These are phyloP conservation scores for Zeus faber DNA, from an alignment of 2,113 vertebrate genomes.

Conservation along the genomic window DNA sequence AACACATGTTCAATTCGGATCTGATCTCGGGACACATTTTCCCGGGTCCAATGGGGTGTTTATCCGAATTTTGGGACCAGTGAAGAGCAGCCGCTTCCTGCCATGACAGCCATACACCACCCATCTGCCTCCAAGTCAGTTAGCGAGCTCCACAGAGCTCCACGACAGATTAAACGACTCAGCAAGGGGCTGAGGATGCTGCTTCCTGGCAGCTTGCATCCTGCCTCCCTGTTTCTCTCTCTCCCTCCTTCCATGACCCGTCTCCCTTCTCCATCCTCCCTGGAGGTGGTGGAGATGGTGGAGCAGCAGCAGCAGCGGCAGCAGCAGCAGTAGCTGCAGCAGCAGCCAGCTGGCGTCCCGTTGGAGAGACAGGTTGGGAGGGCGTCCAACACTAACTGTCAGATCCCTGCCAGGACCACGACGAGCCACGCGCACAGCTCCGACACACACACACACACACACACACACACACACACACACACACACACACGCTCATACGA, in stretches of 20 bases:
- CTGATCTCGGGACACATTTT: too few species aligned
- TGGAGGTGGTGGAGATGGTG: conserved; percentile 35
- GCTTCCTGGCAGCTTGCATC: conserved; percentile 42
- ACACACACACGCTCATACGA: background rate
- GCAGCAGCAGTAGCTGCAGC: conserved; percentile 9
- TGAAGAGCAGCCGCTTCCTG: background rate
- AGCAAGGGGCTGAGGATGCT: conserved; percentile 43
- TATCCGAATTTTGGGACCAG: too few species aligned
- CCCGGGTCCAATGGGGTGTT: too few species aligned
- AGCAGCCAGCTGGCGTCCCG: conserved; percentile 47
- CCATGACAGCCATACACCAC: conserved; percentile 32
- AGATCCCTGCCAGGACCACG: conserved; percentile 39
- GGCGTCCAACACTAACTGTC: conserved; percentile 38
- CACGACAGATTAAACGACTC: conserved; percentile 52
- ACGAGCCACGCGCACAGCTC: background rate
- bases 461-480: background rate
- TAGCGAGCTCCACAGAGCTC: conserved; percentile 15
- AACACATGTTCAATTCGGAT: too few species aligned
- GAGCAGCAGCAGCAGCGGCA: conserved; percentile 17
- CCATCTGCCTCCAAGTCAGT: conserved; percentile 40
- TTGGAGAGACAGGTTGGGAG: conserved; percentile 36
- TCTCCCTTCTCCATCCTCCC: conserved; percentile 27
- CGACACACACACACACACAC: background rate
- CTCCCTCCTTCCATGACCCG: background rate
- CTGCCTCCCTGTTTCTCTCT: conserved; percentile 19